Percentiles rank a stretch among this genome's conserved stretches.
Conservation (phyloP, 1,140 invertebrate genomes). For the Vanessa tameamea region DNA sequence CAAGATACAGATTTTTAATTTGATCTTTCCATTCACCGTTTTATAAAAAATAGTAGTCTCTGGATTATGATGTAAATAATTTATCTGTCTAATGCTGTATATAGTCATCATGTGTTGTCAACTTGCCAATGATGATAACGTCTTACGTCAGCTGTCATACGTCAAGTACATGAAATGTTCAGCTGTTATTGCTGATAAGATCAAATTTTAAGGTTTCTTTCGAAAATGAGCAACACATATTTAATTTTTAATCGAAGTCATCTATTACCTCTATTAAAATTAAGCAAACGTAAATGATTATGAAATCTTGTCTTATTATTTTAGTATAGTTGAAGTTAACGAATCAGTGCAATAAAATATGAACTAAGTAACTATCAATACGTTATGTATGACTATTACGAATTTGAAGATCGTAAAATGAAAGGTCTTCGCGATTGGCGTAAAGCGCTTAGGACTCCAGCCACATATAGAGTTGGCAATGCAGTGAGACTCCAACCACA, state of each 20-base stretch:
- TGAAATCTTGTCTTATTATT: slow-evolving; percentile 2
- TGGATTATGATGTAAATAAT: not conserved
- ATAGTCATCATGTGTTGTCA: slow-evolving; percentile 9
- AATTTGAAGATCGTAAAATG: slow-evolving; percentile 75
- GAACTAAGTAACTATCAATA: slow-evolving; percentile 53
- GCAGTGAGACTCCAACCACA: slow-evolving; percentile 91
- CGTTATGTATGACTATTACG: slow-evolving; percentile 73
- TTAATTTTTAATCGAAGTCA: slow-evolving; percentile 34
- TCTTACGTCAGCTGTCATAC: slow-evolving; percentile 1
- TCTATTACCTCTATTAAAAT: slow-evolving; percentile 12
- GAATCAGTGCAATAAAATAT: slow-evolving; percentile 49
- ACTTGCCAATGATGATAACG: not conserved
- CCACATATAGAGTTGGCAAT: slow-evolving; percentile 92
- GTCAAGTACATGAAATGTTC: not conserved
- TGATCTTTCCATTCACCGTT: no score
- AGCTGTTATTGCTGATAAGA: slow-evolving; percentile 30
- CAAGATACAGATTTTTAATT: no score
- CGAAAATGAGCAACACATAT: slow-evolving; percentile 50
- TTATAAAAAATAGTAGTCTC: no score
- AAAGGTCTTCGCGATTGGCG: slow-evolving; percentile 88
- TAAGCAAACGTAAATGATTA: not conserved
- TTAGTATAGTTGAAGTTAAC: slow-evolving; percentile 4
- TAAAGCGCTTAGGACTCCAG: slow-evolving; percentile 89
- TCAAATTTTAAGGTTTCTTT: slow-evolving; percentile 29
- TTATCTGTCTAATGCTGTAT: not conserved